Base-by-base conservation (phyloP, 2,797 vertebrate species). In the Halcyon leucocephala region DNA sequence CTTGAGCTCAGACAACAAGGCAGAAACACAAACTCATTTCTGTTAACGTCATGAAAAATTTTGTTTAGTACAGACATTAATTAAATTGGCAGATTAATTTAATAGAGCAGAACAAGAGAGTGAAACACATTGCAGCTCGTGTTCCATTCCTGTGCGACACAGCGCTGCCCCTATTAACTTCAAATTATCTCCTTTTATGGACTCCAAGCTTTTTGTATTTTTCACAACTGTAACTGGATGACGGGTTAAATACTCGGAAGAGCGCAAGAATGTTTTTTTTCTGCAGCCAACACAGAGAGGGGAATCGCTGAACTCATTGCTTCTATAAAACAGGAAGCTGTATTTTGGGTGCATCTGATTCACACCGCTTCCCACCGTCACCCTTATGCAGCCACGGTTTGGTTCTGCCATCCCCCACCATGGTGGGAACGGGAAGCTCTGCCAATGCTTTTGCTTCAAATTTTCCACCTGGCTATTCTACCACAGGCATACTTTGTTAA, bases 171-270 rank as follows among this genome's bases (percentile, higher is more conserved):
- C 90, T 77, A 94, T 96, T 95, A 94, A 96, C 88, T 95, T 95
- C 95, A 86, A 92, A 95, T 96, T 89, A 95, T 95, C 86, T 96
- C 95, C 94, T 97, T 97, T 96, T 97, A 97, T 90, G 96, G 96
- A 64, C 86, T 86, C 37, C 72, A 82, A 67, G 66, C 86, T 82
- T 95, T 94, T 52, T 89, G 76, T 77, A 82, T 49, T 97, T 95
- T 91, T 96, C 91, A 92, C 95, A 95, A 73, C 73, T 84, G 74
- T 89, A 95, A 93, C 80, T 93, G 87, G 90, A 94, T 54, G 91
- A 80, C 1, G 14, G 91, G 80, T 95, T 95, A 96, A 97, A 96
- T 96, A 94, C 85, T 77, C 55, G 48, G 93, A 97, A 94, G 83
- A 90, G 49, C 6, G 1, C 77, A 91, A 86, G 64, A 96, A 95